These are phyloP conservation scores for Bugulina stolonifera DNA, from an alignment of 2,888 invertebrate species.

Conservation along the genomic window DNA sequence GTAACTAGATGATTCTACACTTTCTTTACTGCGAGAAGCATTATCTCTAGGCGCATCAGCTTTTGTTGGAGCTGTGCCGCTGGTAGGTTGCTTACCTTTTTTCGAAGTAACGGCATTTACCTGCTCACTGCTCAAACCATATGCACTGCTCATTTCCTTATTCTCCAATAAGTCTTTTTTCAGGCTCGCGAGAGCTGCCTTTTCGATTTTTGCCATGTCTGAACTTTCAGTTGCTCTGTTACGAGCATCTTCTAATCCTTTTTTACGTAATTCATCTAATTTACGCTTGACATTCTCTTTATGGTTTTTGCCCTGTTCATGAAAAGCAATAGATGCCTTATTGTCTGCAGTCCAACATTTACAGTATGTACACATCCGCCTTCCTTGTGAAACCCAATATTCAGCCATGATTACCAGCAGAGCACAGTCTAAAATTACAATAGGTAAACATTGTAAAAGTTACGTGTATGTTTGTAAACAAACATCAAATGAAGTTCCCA, in stretches of 20 bases:
- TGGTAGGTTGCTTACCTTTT: not conserved
- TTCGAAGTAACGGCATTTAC: not conserved
- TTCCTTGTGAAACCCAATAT: conserved; percentile 85
- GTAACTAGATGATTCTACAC: not conserved
- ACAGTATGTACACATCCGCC: conserved; percentile 94
- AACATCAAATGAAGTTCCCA: no score
- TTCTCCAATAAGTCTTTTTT: conserved; percentile 71
- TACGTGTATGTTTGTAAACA: no score
- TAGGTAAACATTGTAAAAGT: no score
- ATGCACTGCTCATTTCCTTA: conserved; percentile 55
- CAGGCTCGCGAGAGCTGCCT: conserved; percentile 80
- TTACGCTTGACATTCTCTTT: conserved; percentile 83
- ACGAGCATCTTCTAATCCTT: conserved; percentile 73
- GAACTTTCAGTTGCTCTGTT: conserved; percentile 68
- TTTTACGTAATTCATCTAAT: conserved; percentile 73
- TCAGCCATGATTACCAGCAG: conserved; percentile 38
- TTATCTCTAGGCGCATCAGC: not conserved
- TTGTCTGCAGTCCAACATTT: conserved; percentile 98
- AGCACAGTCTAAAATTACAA: not conserved
- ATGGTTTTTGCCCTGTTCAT: conserved; percentile 86
- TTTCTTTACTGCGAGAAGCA: not conserved
- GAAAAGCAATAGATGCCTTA: conserved; percentile 88
- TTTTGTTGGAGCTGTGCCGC: not conserved
- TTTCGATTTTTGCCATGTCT: conserved; percentile 81
- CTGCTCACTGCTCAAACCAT: conserved; percentile 32